Conservation (phyloP, 2,113 vertebrate genomes). For the Syngnathus floridae region DNA sequence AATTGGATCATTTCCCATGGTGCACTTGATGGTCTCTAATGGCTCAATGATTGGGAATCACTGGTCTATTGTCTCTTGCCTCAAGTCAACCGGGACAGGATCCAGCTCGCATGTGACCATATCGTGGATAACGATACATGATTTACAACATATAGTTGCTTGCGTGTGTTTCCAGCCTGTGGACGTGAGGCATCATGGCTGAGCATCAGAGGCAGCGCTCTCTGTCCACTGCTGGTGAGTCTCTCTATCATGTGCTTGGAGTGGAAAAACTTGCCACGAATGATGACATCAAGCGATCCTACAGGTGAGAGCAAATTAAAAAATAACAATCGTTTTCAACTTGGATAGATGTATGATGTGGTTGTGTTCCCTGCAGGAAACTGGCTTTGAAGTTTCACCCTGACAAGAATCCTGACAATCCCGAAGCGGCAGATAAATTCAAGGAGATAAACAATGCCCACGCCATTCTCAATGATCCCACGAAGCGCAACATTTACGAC, state of each 20-base stretch:
- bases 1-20: background rate
- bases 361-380: constrained; percentile 71
- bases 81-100: constrained; percentile 28
- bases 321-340: too few species aligned
- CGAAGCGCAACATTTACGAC: constrained; percentile 96
- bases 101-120: background rate
- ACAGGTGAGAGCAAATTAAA: constrained; percentile 75
- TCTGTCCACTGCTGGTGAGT: constrained; percentile 94
- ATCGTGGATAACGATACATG: background rate
- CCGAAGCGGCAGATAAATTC: constrained; percentile 93
- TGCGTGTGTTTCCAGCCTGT: constrained; percentile 53
- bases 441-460: constrained; percentile 99
- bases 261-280: constrained; percentile 90
- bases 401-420: constrained; percentile 98
- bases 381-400: constrained; percentile 96
- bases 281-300: constrained; percentile 96
- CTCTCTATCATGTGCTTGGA: constrained; percentile 86
- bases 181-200: constrained; percentile 74
- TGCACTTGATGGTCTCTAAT: background rate
- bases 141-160: background rate
- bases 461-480: constrained; percentile 89
- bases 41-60: too few species aligned
- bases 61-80: background rate
- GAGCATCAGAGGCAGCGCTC: constrained; percentile 97
- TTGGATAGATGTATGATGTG: background rate